phyloP scores from a whole-genome alignment of 2,113 vertebrate genomes.

The Gymnorhina tibicen region DNA sequence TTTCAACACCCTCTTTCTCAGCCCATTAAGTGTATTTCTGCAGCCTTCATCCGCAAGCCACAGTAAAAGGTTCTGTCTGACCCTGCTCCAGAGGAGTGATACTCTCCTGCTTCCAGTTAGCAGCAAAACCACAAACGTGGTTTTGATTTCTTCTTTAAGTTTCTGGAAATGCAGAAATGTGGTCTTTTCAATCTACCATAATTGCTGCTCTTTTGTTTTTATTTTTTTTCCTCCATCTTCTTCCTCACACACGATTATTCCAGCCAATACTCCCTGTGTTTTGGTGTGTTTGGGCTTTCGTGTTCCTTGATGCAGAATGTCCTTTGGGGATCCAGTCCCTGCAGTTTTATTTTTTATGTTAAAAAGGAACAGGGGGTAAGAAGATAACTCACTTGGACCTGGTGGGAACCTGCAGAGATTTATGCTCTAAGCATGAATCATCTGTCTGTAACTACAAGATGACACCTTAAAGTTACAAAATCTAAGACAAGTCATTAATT shows the following conservation, averaged over 20 bases:
- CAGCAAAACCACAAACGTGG: not conserved
- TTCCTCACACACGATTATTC: not conserved
- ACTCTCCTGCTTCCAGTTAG: conserved; percentile 53
- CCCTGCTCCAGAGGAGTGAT: not conserved
- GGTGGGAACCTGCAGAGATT: not conserved
- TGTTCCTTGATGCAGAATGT: not conserved
- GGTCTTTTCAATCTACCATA: conserved; percentile 14
- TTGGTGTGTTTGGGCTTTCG: not conserved
- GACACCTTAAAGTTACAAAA: not conserved
- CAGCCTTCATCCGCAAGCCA: conserved; percentile 6
- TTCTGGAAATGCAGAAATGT: conserved; percentile 44
- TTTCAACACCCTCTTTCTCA: conserved; percentile 60
- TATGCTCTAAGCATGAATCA: not conserved
- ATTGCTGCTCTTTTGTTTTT: not conserved
- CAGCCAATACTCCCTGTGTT: not conserved
- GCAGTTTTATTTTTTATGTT: not conserved
- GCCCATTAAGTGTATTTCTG: conserved; percentile 10
- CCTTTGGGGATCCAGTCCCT: not conserved
- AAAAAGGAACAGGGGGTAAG: not conserved
- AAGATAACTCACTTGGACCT: not conserved
- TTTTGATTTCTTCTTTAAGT: conserved; percentile 26
- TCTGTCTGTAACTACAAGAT: not conserved
- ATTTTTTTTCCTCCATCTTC: not conserved
- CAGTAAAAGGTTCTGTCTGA: conserved; percentile 45
- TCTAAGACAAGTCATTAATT: not conserved